These are phyloP conservation scores for Discoglossus pictus DNA, from an alignment of 2,797 vertebrate genomes.

Conservation along the genomic window DNA sequence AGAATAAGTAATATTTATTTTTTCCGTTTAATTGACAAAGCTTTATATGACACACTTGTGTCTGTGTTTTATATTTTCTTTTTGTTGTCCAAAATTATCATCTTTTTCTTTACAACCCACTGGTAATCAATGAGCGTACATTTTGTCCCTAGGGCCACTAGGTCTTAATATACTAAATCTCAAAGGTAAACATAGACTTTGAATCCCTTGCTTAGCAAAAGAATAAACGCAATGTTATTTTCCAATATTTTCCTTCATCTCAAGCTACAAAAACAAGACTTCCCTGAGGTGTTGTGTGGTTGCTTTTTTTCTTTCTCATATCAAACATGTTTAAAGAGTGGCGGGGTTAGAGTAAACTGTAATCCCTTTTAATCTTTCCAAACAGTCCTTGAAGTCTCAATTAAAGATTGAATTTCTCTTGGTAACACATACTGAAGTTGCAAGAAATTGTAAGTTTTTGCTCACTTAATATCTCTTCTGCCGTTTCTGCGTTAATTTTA, in stretches of 20 bases:
- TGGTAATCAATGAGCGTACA: not conserved
- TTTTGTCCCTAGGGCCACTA: not conserved
- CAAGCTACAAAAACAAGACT: slow-evolving; percentile 13
- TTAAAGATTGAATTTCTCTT: slow-evolving; percentile 6
- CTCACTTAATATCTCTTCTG: too few species aligned
- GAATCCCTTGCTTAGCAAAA: not conserved
- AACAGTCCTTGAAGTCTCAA: slow-evolving; percentile 29
- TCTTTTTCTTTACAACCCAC: not conserved
- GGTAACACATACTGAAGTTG: too few species aligned
- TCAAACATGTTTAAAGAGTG: slow-evolving; percentile 3
- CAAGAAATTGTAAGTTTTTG: too few species aligned
- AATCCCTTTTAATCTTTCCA: slow-evolving; percentile 18
- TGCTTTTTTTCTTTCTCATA: slow-evolving; percentile 14
- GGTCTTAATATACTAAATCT: slow-evolving; percentile 14
- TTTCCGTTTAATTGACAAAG: too few species aligned
- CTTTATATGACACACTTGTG: too few species aligned
- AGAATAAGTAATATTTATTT: too few species aligned
- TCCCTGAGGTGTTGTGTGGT: slow-evolving; percentile 6
- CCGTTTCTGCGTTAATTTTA: too few species aligned
- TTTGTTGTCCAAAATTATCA: too few species aligned
- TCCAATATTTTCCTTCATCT: slow-evolving; percentile 12
- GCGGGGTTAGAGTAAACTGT: not conserved
- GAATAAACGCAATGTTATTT: slow-evolving; percentile 7
- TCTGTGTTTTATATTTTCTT: too few species aligned
- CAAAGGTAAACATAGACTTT: not conserved